Evolutionary conservation across 2,113 vertebrate species (phyloP).

Genomic region (Lagenorhynchus albirostris): DNA sequence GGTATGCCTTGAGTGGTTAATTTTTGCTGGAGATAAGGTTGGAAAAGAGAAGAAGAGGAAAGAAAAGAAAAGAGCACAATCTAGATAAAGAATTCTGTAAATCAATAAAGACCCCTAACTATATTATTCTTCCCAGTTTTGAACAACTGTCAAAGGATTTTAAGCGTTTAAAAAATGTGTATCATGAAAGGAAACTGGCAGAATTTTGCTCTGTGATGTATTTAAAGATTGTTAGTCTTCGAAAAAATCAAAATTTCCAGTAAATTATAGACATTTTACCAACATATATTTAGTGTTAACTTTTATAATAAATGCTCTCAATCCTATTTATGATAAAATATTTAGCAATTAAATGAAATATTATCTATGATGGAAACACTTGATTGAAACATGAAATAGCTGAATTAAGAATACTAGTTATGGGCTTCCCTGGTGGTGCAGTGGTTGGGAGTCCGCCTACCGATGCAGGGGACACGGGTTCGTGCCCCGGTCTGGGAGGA

Average conservation of each 20-base stretch:
- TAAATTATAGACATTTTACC: not conserved
- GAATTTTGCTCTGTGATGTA: not conserved
- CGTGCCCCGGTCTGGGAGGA: too few relatives aligned
- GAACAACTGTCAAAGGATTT: not conserved
- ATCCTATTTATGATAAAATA: not conserved
- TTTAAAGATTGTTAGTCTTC: not conserved
- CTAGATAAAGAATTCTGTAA: not conserved
- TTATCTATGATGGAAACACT: not conserved
- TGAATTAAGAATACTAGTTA: not conserved
- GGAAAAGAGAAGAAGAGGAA: not conserved
- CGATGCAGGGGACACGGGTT: too few relatives aligned
- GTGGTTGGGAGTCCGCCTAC: too few relatives aligned
- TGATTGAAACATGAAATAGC: not conserved
- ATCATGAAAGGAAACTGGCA: not conserved
- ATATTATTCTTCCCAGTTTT: not conserved
- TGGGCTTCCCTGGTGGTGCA: too few relatives aligned
- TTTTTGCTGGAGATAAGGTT: constrained; percentile 33
- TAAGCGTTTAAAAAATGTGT: not conserved
- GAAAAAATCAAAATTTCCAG: not conserved
- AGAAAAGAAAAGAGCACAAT: not conserved
- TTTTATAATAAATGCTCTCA: not conserved
- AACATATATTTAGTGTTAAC: not conserved
- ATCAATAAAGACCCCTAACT: not conserved
- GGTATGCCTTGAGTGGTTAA: not conserved
- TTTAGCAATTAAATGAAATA: constrained; percentile 18